Evolutionary conservation across 2,888 invertebrate species (phyloP), one percentile per base, ranked within the genome.

Genomic region (Brachypalpus laphriformis): DNA sequence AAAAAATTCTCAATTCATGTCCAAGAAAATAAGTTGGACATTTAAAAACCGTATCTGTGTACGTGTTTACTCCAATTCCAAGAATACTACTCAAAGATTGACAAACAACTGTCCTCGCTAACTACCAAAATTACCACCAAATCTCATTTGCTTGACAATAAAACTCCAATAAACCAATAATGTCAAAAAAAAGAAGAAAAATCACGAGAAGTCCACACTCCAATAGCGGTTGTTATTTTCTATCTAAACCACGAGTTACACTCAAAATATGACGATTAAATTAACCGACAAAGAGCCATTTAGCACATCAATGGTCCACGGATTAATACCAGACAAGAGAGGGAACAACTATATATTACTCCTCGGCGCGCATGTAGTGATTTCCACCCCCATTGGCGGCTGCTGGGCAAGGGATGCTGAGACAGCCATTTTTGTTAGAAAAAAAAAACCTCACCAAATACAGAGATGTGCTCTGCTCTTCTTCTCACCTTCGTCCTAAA

Each of bases 371-470:
- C 85, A 85, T 85, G 83, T 45, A 65, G 25, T 6, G 11, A 22
- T 45, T 75, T 49, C 51, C 65, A 81, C 76, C 85, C 83, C 40
- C 34, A 54, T 45, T 31, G 31, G 8, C n/a, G n/a, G n/a, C n/a
- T n/a, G n/a, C 47, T 61, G 22, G 42, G 11, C 66, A 45, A 57
- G 70, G 78, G 80, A 83, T 83, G 83, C 80, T 75, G 59, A 25
- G 45, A 51, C 80, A 71, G 81, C 85, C 83, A 80, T 85, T 85
- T 85, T 85, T 74, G 16, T 34, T 20, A 18, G 22, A 34, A 56
- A 42, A 40, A 22, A 25, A 25, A 25, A 25, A 25, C 25, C 25
- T 34, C 22, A 40, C 18, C 56, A 14, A 14, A 40, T 18, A n/a
- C 47, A 34, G 63, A 31, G 51, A 65, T 65, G 59, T 81, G 75